Percentiles rank a stretch among this genome's conserved stretches.
These are phyloP conservation scores for Columbina picui DNA, from an alignment of 2,113 vertebrate genomes.

Conservation along the genomic window DNA sequence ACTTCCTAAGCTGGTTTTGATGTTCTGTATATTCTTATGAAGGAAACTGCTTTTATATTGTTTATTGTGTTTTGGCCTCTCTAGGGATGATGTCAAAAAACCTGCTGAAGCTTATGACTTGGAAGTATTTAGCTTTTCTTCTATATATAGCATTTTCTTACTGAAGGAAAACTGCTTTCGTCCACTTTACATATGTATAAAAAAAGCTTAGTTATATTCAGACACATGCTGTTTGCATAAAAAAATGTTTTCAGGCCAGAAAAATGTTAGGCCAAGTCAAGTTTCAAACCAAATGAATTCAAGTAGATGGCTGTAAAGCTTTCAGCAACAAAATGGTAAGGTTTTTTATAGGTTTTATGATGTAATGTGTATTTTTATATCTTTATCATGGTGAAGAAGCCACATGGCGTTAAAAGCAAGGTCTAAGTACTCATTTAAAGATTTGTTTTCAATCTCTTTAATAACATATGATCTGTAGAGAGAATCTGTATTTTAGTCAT, in stretches of 20 bases:
- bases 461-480: not conserved
- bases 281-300: not conserved
- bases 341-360: not conserved
- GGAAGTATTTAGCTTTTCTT: not conserved
- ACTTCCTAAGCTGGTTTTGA: not conserved
- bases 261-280: not conserved
- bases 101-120: not conserved
- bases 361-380: constrained; percentile 17
- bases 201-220: not conserved
- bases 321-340: not conserved
- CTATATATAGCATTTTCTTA: constrained; percentile 23
- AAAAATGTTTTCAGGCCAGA: not conserved
- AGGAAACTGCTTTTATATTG: not conserved
- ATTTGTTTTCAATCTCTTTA: not conserved
- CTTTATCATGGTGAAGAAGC: not conserved
- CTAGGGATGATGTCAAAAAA: not conserved
- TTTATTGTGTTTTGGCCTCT: not conserved
- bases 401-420: not conserved
- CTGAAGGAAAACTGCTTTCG: not conserved
- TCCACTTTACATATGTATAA: not conserved
- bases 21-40: not conserved
- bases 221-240: not conserved
- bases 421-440: not conserved
- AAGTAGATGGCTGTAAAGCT: not conserved
- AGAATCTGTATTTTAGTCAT: not conserved